Conservation (phyloP, 2,113 vertebrate genomes). For the Zonotrichia leucophrys region DNA sequence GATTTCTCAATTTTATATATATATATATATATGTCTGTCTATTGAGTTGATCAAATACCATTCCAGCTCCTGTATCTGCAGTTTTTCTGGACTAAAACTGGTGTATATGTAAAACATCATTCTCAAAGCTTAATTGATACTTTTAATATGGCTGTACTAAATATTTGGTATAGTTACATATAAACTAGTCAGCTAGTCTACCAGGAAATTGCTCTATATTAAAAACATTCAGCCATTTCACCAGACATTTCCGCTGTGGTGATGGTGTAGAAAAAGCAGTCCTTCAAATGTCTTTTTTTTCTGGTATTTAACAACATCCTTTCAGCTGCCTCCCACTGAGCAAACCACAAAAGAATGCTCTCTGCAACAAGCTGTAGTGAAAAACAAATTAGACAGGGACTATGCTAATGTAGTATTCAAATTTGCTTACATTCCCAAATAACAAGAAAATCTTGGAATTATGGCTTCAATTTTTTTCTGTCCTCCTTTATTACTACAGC, state of each 20-base stretch:
- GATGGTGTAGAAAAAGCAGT: not conserved
- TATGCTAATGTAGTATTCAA: not conserved
- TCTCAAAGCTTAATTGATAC: not conserved
- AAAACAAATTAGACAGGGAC: not conserved
- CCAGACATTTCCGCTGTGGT: not conserved
- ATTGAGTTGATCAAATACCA: not conserved
- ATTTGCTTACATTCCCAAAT: not conserved
- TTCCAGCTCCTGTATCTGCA: not conserved
- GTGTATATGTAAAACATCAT: not conserved
- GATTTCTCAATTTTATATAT: not conserved
- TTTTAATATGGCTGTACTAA: not conserved
- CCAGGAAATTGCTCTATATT: not conserved
- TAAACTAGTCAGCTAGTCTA: not conserved
- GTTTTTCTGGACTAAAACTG: not conserved
- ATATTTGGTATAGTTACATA: not conserved
- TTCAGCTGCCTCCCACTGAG: not conserved
- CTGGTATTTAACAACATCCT: not conserved
- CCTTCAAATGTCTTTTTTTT: not conserved
- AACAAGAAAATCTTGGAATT: constrained; percentile 2
- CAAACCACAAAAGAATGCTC: not conserved
- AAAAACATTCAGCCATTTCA: not conserved
- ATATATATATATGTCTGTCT: not conserved
- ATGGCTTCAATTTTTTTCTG: not conserved
- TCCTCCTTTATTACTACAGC: not conserved
- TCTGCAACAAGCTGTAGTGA: not conserved